Percentiles rank a stretch among this genome's conserved stretches.
Evolutionary conservation across 2,797 vertebrate genomes (phyloP).

Genomic region (Gymnocypris eckloni): DNA sequence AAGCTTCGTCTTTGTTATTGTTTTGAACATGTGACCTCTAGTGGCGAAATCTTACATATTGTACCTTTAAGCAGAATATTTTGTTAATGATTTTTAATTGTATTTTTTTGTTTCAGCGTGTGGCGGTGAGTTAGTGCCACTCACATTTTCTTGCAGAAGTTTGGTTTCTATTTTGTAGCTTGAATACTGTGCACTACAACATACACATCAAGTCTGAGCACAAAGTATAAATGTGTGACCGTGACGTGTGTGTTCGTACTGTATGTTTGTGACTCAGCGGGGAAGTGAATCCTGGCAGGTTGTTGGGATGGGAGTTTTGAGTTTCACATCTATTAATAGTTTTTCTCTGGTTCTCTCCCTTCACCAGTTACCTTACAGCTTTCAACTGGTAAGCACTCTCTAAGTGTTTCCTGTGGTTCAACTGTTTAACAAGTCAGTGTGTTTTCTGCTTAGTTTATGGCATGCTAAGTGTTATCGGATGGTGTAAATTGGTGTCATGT

Average conservation of each 20-base stretch:
- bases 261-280: background rate
- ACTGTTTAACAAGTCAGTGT: background rate
- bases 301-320: slow-evolving; percentile 45
- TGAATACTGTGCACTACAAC: background rate
- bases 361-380: slow-evolving; percentile 15
- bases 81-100: no score
- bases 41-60: no score
- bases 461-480: background rate
- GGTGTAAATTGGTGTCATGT: background rate
- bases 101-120: no score
- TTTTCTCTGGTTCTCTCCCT: background rate
- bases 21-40: no score
- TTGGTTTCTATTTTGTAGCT: no score
- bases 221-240: background rate
- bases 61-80: no score
- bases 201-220: background rate
- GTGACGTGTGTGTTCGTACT: background rate
- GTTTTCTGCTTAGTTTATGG: background rate
- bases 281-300: slow-evolving; percentile 22
- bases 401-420: background rate
- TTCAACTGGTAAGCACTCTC: slow-evolving; percentile 26
- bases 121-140: no score
- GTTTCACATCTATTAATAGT: slow-evolving; percentile 58
- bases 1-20: no score
- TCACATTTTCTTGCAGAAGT: no score